phyloP scores from a whole-genome alignment of 1,140 invertebrate genomes.

The Pollicipes pollicipes region DNA sequence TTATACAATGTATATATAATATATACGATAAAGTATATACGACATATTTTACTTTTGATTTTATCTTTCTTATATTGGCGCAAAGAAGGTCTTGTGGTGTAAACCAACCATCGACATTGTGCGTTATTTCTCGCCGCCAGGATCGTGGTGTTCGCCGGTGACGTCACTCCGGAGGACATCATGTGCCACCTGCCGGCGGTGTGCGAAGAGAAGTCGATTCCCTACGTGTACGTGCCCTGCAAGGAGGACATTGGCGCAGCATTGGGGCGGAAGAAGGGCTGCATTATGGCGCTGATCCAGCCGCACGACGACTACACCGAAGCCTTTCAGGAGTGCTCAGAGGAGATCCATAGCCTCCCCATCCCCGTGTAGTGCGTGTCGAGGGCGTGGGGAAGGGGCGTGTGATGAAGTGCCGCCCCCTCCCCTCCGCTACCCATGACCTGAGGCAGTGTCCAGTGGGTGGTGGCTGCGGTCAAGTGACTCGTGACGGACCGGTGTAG shows the following conservation, averaged over 20 bases:
- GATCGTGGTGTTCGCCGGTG: constrained; percentile 78
- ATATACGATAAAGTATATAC: no score
- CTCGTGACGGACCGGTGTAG: no score
- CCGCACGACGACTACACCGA: constrained; percentile 53
- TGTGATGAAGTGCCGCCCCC: no score
- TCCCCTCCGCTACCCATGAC: no score
- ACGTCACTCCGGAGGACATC: constrained; percentile 86
- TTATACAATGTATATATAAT: no score
- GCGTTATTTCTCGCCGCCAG: constrained; percentile 30
- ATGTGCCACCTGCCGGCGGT: constrained; percentile 87
- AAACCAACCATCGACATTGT: constrained; percentile 14
- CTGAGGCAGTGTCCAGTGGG: no score
- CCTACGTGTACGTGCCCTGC: constrained; percentile 82
- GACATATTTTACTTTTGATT: no score
- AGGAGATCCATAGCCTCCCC: constrained; percentile 27
- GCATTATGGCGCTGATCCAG: constrained; percentile 66
- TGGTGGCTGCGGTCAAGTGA: no score
- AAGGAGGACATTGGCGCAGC: constrained; percentile 73
- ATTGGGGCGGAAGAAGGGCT: constrained; percentile 68
- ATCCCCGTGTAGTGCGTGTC: background rate
- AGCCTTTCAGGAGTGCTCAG: constrained; percentile 29
- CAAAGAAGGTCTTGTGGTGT: no score
- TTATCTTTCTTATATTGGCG: no score
- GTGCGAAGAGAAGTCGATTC: constrained; percentile 78
- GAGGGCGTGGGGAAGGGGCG: no score